Evolutionary conservation across 2,888 invertebrate species (phyloP), one percentile per base, ranked within the genome.

Genomic region (Drosophila dives): DNA sequence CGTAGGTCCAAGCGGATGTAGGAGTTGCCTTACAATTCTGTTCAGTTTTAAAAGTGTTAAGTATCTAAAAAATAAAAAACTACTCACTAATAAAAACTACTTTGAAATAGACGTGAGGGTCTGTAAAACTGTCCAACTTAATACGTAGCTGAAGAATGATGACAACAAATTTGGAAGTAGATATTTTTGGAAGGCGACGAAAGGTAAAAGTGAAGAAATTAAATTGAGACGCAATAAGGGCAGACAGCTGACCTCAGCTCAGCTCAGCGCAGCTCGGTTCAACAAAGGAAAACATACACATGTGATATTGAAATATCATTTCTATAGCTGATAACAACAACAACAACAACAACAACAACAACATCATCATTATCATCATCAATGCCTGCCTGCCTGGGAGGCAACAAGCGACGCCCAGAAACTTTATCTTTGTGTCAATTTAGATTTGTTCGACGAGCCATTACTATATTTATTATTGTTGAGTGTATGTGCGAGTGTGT

Each of bases 381-480:
- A 42, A 61, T 63, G 65, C 64, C 68, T 72, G 65, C 71, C 64
- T 72, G 81, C 50, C 56, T 54, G 58, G 48, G 61, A 56, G 56
- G 62, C 68, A 68, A 26, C 45, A 34, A 45, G 11, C 64, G 80
- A 80, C 75, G 89, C 84, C 86, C 80, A 69, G 82, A 73, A 89
- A 89, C 85, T 89, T 85, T 85, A 85, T 85, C 85, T 81, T 67
- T 75, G 66, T 84, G 87, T 89, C 89, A 85, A 85, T 85, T 85
- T 85, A 86, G 89, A 85, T 85, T 85, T 85, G 85, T 89, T 84
- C 89, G 85, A 80, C 80, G 67, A 87, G 85, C 82, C 82, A 85
- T 85, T 86, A 69, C 58, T 56, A 78, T 81, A 85, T 88, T 88
- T 89, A 89, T 86, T 89, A 72, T 83, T 78, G 68, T 48, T 59